Percentiles rank a stretch among this genome's conserved stretches.
phyloP scores from a whole-genome alignment of 2,888 invertebrate species.

The Sabatieria punctata region DNA sequence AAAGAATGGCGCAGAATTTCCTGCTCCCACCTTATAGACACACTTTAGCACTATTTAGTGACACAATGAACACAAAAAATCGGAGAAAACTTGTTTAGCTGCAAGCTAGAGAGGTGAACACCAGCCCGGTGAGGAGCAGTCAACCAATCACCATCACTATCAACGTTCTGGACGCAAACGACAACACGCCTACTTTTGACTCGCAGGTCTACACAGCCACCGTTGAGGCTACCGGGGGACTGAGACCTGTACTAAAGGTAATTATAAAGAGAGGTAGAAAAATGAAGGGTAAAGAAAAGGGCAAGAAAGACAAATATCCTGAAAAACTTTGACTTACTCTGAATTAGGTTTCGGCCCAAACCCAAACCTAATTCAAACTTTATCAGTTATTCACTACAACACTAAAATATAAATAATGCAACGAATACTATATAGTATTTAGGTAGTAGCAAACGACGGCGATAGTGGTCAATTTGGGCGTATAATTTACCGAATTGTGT shows the following conservation, averaged over 20 bases:
- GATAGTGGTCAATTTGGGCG: conserved; percentile 16
- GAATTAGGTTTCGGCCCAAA: too few species aligned
- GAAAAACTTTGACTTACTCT: too few species aligned
- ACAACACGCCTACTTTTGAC: conserved; percentile 23
- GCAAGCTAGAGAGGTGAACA: conserved; percentile 29
- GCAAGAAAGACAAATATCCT: too few species aligned
- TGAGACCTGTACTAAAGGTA: conserved; percentile 15
- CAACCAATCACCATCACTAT: conserved; percentile 26
- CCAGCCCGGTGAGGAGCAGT: conserved; percentile 21
- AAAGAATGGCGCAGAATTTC: too few species aligned
- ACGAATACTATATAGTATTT: conserved; percentile 1
- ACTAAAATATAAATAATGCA: neutral
- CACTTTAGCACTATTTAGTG: too few species aligned
- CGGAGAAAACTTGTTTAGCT: conserved; percentile 15
- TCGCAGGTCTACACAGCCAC: conserved; percentile 23
- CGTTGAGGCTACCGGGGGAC: conserved; percentile 19
- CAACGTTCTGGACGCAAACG: conserved; percentile 26
- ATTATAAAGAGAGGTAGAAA: too few species aligned
- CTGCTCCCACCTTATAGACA: too few species aligned
- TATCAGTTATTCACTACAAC: too few species aligned
- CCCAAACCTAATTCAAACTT: too few species aligned
- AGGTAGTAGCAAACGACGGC: conserved; percentile 20
- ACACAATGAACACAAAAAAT: too few species aligned
- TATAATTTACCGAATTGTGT: conserved; percentile 1
- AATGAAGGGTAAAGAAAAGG: too few species aligned